These are phyloP conservation scores for Uromys caudimaculatus DNA, from an alignment of 2,797 vertebrate species.

Conservation along the genomic window DNA sequence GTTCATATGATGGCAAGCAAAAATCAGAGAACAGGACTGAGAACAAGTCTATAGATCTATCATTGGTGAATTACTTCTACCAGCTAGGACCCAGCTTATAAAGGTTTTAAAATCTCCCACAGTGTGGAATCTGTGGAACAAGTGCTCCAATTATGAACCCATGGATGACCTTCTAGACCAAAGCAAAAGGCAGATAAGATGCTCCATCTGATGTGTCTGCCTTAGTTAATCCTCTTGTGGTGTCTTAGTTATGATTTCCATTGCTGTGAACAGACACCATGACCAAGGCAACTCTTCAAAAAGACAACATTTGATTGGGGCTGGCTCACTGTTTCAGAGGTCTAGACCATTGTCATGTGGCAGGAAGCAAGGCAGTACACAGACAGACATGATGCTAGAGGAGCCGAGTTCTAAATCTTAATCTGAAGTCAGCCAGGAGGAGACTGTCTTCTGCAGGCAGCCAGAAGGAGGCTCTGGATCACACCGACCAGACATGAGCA, in stretches of 20 bases:
- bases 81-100: not conserved
- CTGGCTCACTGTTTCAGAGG: not conserved
- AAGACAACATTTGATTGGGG: not conserved
- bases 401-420: not conserved
- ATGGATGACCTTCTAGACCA: not conserved
- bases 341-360: not conserved
- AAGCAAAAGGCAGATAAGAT: not conserved
- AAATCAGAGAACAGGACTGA: not conserved
- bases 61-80: not conserved
- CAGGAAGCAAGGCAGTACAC: not conserved
- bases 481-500: not conserved
- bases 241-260: not conserved
- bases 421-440: not conserved
- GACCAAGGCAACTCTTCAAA: not conserved
- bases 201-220: not conserved
- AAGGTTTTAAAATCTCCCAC: not conserved
- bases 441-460: not conserved
- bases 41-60: not conserved
- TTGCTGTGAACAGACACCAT: not conserved
- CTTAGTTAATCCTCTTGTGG: too few species aligned
- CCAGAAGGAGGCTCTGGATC: not conserved
- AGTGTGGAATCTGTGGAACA: not conserved
- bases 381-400: not conserved
- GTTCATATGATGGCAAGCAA: too few species aligned
- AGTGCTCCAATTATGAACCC: not conserved